These are phyloP conservation scores for Lucilia sericata DNA, from an alignment of 1,140 invertebrate species.

Conservation along the genomic window DNA sequence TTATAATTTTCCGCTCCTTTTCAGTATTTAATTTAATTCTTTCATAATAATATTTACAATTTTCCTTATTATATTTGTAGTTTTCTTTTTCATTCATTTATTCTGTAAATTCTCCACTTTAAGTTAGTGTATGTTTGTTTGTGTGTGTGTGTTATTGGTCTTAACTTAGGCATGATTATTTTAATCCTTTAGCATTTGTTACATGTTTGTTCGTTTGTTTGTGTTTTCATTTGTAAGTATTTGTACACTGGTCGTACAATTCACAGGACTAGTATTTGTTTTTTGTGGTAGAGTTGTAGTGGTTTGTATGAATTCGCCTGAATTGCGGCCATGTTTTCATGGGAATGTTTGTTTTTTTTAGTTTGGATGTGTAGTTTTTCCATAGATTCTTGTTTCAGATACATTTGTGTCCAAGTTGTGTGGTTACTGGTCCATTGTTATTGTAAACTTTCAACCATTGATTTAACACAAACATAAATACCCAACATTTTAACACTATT, in stretches of 20 bases:
- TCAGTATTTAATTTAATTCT: conserved; percentile 25
- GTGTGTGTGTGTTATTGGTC: background rate
- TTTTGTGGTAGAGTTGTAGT: background rate
- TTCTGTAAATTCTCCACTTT: background rate
- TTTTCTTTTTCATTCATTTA: background rate
- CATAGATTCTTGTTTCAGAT: background rate
- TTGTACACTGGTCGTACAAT: background rate
- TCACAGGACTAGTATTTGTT: background rate
- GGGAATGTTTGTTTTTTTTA: background rate
- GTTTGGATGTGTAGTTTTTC: background rate
- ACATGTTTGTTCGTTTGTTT: background rate
- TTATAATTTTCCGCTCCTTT: conserved; percentile 24
- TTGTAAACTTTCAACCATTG: conserved; percentile 24
- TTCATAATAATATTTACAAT: conserved; percentile 27
- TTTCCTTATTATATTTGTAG: background rate
- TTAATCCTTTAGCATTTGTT: conserved; percentile 8
- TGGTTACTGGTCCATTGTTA: background rate
- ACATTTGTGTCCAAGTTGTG: conserved; percentile 26
- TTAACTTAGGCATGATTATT: conserved; percentile 20
- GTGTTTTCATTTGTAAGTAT: background rate
- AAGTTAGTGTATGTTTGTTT: background rate
- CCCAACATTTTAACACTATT: background rate
- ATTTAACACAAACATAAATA: conserved; percentile 22
- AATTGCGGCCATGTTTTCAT: background rate
- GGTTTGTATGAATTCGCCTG: background rate